Evolutionary conservation across 2,888 invertebrate species (phyloP), one percentile per base, ranked within the genome.

Genomic region (Drosophila fungiperda): DNA sequence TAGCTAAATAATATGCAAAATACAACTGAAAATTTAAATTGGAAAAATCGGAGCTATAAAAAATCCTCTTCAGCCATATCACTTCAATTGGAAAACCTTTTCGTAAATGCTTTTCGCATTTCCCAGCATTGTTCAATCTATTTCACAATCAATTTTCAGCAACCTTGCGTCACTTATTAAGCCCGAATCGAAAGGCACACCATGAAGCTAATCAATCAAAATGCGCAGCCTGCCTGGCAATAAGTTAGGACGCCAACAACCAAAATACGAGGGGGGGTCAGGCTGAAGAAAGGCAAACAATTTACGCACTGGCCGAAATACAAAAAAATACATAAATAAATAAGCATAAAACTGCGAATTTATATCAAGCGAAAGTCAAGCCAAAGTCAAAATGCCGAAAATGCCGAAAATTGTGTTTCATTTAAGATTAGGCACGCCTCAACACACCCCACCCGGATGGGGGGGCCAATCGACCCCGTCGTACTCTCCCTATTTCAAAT

Each of bases 131-230:
- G 53, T 66, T 52, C 68, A 69, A 76, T 78, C 67, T 64, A 70
- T 70, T 64, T 58, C 52, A 58, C 73, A 79, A 82, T 75, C 68
- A 82, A 82, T 82, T 74, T 78, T 58, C 66, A 66, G 15, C 32
- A 35, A 49, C 49, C 57, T 40, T 12, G 52, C 17, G 23, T 12
- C 35, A 32, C 60, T 32, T 59, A 50, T 64, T 60, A 66, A 48
- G 59, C 55, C 60, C 50, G 53, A 23, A 60, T 63, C 53, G 33
- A 62, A 65, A 29, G 33, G 53, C 40, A 69, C 53, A 42, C 15
- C 3, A 32, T 15, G 12, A 71, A 83, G 74, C 68, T 81, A 79
- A 82, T 82, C 83, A 82, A 82, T 82, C 82, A 82, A 82, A 79
- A 80, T 69, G 67, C 60, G 49, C 76, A 73, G 70, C 67, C 72